A percentile compares a stretch with the other conserved stretches of the same genome.
phyloP scores from a whole-genome alignment of 2,888 invertebrate genomes.

The Punctoribates punctum region DNA sequence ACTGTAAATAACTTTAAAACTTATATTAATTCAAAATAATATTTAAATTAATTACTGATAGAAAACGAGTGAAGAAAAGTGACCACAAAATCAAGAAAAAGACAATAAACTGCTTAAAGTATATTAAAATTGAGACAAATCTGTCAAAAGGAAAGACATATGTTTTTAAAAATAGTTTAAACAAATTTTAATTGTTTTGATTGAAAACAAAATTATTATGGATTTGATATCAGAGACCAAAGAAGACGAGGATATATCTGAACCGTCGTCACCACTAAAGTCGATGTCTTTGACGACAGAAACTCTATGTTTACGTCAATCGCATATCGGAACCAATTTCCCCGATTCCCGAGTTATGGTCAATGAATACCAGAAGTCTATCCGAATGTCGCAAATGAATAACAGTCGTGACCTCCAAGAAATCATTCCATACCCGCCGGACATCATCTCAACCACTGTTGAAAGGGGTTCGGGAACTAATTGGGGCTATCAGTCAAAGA shows the following conservation, averaged over 20 bases:
- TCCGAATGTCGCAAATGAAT: not conserved
- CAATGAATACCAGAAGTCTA: constrained; percentile 18
- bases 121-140: no score
- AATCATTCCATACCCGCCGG: constrained; percentile 51
- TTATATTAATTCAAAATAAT: not conserved
- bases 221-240: not conserved
- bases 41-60: not conserved
- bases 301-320: constrained; percentile 53
- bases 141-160: no score
- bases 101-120: no score
- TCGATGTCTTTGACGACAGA: constrained; percentile 49
- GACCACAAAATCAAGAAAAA: no score
- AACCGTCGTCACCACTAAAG: constrained; percentile 46
- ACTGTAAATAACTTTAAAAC: no score
- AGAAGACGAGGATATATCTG: not conserved
- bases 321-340: not conserved
- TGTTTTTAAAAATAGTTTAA: not conserved
- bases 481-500: constrained; percentile 31
- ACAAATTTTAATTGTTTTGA: not conserved
- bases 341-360: constrained; percentile 12
- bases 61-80: no score
- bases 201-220: not conserved
- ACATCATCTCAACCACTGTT: constrained; percentile 50
- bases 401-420: constrained; percentile 44
- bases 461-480: constrained; percentile 48